A percentile compares a stretch with the other conserved stretches of the same genome.
Evolutionary conservation across 2,888 invertebrate genomes (phyloP).

Genomic region (Caenorhabditis sinica): DNA sequence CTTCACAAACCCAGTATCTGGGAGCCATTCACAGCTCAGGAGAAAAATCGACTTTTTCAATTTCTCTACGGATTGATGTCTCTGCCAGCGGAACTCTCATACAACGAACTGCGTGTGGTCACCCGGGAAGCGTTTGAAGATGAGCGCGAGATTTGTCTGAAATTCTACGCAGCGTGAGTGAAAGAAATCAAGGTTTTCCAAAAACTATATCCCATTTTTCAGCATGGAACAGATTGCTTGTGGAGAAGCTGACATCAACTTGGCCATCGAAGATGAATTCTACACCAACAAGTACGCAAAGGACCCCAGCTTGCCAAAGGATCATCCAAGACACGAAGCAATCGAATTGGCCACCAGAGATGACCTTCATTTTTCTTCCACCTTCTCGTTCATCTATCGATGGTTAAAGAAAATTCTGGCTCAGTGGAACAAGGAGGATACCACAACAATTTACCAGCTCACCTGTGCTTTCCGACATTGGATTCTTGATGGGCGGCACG

Average conservation of each 20-base stretch:
- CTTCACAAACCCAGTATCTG: slow-evolving; percentile 7
- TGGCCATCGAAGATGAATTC: slow-evolving; percentile 51
- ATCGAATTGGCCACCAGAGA: neutral
- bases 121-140: slow-evolving; percentile 37
- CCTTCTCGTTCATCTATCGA: slow-evolving; percentile 32
- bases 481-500: neutral
- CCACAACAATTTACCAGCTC: neutral
- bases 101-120: slow-evolving; percentile 33
- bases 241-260: slow-evolving; percentile 28
- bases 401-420: slow-evolving; percentile 64
- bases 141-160: slow-evolving; percentile 19
- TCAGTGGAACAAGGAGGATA: slow-evolving; percentile 7
- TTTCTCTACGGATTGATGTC: slow-evolving; percentile 29
- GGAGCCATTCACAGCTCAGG: neutral
- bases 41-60: slow-evolving; percentile 31
- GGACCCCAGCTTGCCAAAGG: neutral
- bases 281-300: slow-evolving; percentile 41
- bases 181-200: no score
- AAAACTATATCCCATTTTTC: no score
- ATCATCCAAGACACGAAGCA: neutral
- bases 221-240: slow-evolving; percentile 58
- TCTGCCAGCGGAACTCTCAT: slow-evolving; percentile 35
- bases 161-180: slow-evolving; percentile 41
- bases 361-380: slow-evolving; percentile 38
- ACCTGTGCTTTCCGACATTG: neutral